Evolutionary conservation across 2,113 vertebrate species (phyloP).

Genomic region (Chloebia gouldiae): DNA sequence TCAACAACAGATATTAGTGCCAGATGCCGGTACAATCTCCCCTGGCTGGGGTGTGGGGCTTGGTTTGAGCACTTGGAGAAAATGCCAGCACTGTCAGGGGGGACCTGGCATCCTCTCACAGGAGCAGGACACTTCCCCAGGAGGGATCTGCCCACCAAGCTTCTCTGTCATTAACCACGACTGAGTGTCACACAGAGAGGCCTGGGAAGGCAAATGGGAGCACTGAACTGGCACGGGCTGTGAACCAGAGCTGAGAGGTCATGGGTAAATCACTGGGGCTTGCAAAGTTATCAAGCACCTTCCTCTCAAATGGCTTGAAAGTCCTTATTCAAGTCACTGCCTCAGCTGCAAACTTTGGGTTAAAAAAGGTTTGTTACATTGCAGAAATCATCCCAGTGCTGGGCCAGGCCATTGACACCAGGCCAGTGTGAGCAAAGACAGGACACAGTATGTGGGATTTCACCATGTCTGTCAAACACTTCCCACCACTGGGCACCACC

Average conservation of each 20-base stretch:
- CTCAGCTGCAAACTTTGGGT: background rate
- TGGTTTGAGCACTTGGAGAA: constrained; percentile 30
- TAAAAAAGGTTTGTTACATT: background rate
- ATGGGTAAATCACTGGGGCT: fast-evolving
- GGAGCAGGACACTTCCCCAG: constrained; percentile 12
- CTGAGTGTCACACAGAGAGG: background rate
- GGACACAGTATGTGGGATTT: background rate
- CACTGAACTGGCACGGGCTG: background rate
- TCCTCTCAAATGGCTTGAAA: background rate
- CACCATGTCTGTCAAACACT: background rate
- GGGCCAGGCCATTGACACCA: background rate
- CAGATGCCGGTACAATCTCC: constrained; percentile 76
- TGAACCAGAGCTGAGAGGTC: background rate
- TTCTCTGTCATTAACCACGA: background rate
- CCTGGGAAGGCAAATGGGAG: background rate
- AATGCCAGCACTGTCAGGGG: constrained; percentile 10
- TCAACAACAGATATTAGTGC: constrained; percentile 83
- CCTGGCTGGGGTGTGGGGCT: constrained; percentile 18
- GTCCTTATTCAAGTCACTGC: background rate
- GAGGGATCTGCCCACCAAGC: constrained; percentile 15
- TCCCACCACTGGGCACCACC: background rate
- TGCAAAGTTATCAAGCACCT: background rate
- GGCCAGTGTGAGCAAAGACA: background rate
- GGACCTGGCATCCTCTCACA: background rate
- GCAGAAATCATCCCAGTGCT: background rate